Evolutionary conservation across 2,113 vertebrate genomes (phyloP), one percentile per base, ranked within the genome.

Genomic region (Oceanodroma tethys): DNA sequence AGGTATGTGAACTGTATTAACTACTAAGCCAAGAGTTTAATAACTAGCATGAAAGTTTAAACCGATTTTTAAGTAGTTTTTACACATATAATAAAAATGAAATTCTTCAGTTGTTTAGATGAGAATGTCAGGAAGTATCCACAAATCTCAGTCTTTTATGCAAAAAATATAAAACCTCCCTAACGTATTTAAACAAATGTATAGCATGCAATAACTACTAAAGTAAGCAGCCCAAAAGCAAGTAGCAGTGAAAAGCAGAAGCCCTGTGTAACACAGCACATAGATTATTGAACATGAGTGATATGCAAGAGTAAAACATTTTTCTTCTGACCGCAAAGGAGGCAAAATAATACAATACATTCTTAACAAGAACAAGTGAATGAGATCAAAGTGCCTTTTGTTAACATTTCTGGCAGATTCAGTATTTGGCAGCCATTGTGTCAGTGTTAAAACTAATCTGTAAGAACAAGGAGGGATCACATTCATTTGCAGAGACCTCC

Each of bases 371-470:
- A 88, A 30, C 73, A 96, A 82, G n/a, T 86, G 85, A 96, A 91
- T 10, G 27, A 91, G 90, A 97, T 98, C 93, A 96, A 96, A 86
- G 86, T 81, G 82, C 47, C 43, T 91, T 70, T 96, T 97, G 92
- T 81, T 93, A 80, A 94, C 92, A 83, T 93, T 96, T 92, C 75
- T 92, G 93, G 94, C 56, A 90, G 93, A 96, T 78, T 76, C 93
- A 58, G 71, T 38, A 47, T 93, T 96, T 97, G 95, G 97, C 96
- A 95, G 75, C 27, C 70, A 53, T 72, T 68, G 73, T 59, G 82
- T 94, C 55, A 50, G 58, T 8, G 59, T 74, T 95, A 82, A 86
- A 96, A 88, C 59, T 91, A 91, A 93, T 96, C 87, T 96, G 71
- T 55, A 79, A 62, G 92, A 86, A 68, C 87, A 90, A 87, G 89